Base-by-base conservation (phyloP, 1,140 invertebrate species). In the Dreissena rostriformis region DNA sequence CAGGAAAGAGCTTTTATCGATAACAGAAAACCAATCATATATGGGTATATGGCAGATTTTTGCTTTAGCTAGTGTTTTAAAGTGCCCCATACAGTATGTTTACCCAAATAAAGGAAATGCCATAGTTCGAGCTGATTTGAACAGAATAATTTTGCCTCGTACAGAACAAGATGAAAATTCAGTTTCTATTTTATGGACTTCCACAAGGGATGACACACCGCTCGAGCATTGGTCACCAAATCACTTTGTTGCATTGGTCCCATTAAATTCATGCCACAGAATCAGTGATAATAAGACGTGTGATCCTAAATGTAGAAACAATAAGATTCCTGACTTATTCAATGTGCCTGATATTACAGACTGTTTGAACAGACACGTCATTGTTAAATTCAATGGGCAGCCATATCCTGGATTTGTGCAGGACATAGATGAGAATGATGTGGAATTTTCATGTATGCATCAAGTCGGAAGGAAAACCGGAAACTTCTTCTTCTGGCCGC, bases 1-100 rank as follows among this genome's bases (percentile, higher is more conserved):
- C 17, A 51, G 39, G 22, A 29, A 51, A 52, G 75, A 78, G 51
- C 61, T 78, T 17, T 19, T 67, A 19, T 78, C 75, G 24, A 24
- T 78, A 12, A 78, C 61, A 67, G 19, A 78, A 67, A 28, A 78
- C 51, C 0, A 78, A 39, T 67, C 75, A 12, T 66, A 52, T 53
- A 78, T 78, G 75, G 75, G 75, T 1, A 78, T 78, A 22, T 78
- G 75, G 75, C 75, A 78, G 24, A n/a, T 78, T 17, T 68, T 67
- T 61, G 75, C 49, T 22, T 49, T 78, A n/a, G 26, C 75, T 19
- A 67, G 29, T 67, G 63, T 67, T 67, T 63, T 78, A 26, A 39
- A 26, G 12, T 15, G 12, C 15, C 75, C 75, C 51, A 67, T 78
- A 24, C 24, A 78, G 15, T 51, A 4, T 22, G 63, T 78, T 15